phyloP scores from a whole-genome alignment of 2,797 vertebrate genomes.

The Dromococcyx pavoninus region DNA sequence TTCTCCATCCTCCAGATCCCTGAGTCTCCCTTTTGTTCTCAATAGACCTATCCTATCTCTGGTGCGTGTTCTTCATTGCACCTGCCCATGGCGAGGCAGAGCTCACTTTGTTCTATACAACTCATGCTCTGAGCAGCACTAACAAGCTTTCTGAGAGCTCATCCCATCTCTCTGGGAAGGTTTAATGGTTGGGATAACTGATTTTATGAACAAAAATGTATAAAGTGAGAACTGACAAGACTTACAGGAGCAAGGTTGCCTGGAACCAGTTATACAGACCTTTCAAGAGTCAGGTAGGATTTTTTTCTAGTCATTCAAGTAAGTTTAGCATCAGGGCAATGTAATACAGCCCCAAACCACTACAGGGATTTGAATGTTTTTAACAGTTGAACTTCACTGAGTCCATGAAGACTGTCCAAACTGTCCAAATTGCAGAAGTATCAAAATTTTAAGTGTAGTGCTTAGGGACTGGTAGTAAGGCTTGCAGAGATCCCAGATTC shows the following conservation, averaged over 20 bases:
- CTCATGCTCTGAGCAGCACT: neutral
- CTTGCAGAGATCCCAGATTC: conserved; percentile 4
- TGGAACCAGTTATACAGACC: no score
- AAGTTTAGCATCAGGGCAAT: no score
- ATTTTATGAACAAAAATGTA: neutral
- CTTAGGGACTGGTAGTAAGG: neutral
- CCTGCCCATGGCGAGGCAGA: neutral
- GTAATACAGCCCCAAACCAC: no score
- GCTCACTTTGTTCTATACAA: neutral
- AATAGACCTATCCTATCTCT: neutral
- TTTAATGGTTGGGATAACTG: neutral
- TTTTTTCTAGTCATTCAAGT: no score
- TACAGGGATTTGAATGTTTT: no score
- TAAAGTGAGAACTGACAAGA: neutral
- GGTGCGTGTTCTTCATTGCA: neutral
- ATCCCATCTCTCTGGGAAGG: neutral
- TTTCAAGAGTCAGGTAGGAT: no score
- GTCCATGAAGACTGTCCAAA: no score
- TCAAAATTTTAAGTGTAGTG: neutral
- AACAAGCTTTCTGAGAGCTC: neutral
- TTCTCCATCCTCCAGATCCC: neutral
- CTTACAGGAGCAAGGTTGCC: no score
- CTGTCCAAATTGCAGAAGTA: neutral
- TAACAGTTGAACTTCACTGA: no score
- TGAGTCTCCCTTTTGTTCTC: neutral